Conservation (phyloP, 2,888 invertebrate genomes). For the Mayetiola destructor region DNA sequence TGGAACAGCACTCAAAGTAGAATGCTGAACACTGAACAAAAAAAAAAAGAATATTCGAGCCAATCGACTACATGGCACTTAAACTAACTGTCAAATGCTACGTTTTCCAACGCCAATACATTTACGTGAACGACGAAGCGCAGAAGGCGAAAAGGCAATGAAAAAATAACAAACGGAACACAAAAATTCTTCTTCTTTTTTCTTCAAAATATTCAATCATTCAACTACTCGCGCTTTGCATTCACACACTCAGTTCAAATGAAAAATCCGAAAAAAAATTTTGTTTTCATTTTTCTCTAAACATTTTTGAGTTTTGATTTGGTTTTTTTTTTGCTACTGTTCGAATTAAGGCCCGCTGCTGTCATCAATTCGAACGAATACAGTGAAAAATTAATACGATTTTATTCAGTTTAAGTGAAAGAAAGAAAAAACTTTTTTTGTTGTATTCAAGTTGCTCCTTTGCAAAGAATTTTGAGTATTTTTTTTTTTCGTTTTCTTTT, state of each 20-base stretch:
- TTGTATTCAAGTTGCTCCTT: too few species aligned
- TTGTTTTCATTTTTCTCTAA: neutral
- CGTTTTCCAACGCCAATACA: neutral
- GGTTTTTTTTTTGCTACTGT: neutral
- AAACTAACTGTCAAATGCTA: conserved; percentile 6
- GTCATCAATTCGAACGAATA: neutral
- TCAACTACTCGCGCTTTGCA: conserved; percentile 1
- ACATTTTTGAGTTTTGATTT: neutral
- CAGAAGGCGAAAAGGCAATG: neutral
- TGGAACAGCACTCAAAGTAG: neutral
- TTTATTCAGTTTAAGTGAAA: too few species aligned
- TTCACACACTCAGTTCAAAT: neutral
- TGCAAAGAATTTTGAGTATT: neutral
- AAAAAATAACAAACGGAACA: conserved; percentile 5
- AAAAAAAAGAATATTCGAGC: neutral
- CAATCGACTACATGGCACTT: conserved; percentile 10
- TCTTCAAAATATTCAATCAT: neutral
- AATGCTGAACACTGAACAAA: neutral
- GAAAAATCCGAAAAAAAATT: conserved; percentile 7
- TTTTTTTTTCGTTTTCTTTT: neutral
- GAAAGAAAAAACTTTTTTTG: neutral
- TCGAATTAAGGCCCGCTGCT: too few species aligned
- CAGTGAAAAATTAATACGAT: neutral
- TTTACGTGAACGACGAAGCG: neutral
- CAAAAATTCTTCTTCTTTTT: neutral